Conservation (phyloP, 2,888 invertebrate species). For the Drosophila borborema region DNA sequence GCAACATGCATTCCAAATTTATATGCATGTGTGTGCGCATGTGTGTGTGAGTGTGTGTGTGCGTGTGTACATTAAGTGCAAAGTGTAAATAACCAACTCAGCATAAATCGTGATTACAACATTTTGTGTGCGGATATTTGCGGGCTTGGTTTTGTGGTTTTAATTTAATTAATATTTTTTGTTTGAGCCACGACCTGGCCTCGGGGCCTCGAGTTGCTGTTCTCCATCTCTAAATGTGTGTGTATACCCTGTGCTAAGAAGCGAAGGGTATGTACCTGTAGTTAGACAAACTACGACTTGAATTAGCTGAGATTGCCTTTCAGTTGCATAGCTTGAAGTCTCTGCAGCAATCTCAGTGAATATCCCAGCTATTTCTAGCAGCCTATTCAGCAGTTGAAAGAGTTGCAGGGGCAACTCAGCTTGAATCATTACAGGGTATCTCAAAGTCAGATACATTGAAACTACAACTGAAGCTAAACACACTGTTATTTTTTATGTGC, state of each 20-base stretch:
- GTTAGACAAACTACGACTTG: no score
- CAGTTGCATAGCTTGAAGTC: no score
- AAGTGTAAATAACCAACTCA: constrained; percentile 71
- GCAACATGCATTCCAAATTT: constrained; percentile 75
- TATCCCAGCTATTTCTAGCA: no score
- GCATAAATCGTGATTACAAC: constrained; percentile 84
- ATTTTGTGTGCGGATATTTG: constrained; percentile 82
- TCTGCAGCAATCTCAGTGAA: no score
- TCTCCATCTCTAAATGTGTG: background rate
- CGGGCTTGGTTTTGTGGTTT: constrained; percentile 83
- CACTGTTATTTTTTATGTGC: no score
- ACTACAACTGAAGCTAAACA: no score
- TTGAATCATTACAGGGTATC: no score
- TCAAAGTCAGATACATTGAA: no score
- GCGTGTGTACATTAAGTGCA: constrained; percentile 70
- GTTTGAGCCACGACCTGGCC: constrained; percentile 16
- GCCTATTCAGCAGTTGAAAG: no score
- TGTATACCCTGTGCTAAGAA: background rate
- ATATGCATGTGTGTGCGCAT: constrained; percentile 19
- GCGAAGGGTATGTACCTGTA: background rate
- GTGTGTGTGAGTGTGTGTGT: constrained; percentile 13
- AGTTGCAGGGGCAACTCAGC: no score
- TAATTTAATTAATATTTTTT: constrained; percentile 83
- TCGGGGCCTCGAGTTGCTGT: background rate
- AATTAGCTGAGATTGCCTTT: no score